Percentiles rank a stretch among this genome's conserved stretches.
Evolutionary conservation across 2,888 invertebrate species (phyloP).

Genomic region (Sycophila texana): DNA sequence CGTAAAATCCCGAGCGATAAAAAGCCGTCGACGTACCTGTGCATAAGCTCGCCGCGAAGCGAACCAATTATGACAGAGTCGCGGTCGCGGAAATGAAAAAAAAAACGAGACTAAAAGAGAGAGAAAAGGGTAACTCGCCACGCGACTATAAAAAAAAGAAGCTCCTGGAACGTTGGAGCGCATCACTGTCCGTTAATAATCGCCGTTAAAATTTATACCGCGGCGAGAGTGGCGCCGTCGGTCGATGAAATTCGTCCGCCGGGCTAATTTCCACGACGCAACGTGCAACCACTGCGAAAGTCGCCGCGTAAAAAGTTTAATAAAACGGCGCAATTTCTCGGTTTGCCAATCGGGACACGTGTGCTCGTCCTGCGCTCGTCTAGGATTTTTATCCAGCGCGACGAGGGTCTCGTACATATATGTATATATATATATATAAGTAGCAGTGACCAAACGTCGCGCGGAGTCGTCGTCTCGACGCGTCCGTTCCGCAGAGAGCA

Average conservation of each 20-base stretch:
- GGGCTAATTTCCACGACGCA: constrained; percentile 2
- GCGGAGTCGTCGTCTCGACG: constrained; percentile 5
- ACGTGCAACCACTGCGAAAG: neutral
- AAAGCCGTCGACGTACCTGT: too few species aligned
- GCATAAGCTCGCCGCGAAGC: neutral
- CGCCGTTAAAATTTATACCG: neutral
- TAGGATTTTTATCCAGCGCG: neutral
- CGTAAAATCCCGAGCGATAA: too few species aligned
- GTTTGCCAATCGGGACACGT: neutral
- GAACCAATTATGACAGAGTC: neutral
- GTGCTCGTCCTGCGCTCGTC: neutral
- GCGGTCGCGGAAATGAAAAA: neutral
- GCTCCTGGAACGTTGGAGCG: too few species aligned
- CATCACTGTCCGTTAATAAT: neutral
- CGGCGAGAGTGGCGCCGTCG: neutral
- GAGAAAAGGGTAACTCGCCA: too few species aligned
- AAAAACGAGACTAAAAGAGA: neutral
- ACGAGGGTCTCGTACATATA: constrained; percentile 16
- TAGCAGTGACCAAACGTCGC: too few species aligned
- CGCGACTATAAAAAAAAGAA: too few species aligned
- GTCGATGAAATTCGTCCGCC: constrained; percentile 19
- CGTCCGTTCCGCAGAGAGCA: neutral
- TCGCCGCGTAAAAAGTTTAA: neutral
- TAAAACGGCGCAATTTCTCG: neutral
- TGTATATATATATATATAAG: neutral